Conservation (phyloP, 1,140 invertebrate species). For the Eulimnadia texana region DNA sequence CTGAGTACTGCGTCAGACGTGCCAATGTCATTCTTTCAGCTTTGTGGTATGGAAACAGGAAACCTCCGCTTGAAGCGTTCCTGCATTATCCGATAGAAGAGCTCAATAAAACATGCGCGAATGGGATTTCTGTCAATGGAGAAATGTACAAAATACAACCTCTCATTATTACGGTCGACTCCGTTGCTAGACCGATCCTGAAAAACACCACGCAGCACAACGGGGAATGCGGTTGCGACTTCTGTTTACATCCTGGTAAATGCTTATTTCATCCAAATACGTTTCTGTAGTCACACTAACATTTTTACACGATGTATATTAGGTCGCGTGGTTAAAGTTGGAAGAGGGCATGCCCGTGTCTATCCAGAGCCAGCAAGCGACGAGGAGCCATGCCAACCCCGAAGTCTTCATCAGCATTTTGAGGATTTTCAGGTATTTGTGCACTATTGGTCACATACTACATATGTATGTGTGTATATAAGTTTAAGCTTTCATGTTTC, state of each 20-base stretch:
- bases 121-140: neutral
- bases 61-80: neutral
- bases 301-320: neutral
- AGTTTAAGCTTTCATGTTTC: no score
- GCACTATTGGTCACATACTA: no score
- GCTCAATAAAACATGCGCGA: neutral
- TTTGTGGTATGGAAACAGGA: slow-evolving; percentile 2
- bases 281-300: neutral
- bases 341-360: neutral
- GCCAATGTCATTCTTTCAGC: neutral
- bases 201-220: neutral
- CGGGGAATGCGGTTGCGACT: slow-evolving; percentile 1
- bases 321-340: neutral
- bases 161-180: neutral
- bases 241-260: neutral
- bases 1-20: neutral
- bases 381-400: no score
- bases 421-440: no score
- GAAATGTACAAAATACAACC: neutral
- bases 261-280: neutral
- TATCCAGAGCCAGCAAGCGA: neutral
- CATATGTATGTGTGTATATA: no score
- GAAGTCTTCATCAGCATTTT: no score
- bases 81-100: neutral
- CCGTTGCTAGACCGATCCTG: neutral